Base-by-base conservation (phyloP, 2,888 invertebrate species). In the Phragmatobia fuliginosa region DNA sequence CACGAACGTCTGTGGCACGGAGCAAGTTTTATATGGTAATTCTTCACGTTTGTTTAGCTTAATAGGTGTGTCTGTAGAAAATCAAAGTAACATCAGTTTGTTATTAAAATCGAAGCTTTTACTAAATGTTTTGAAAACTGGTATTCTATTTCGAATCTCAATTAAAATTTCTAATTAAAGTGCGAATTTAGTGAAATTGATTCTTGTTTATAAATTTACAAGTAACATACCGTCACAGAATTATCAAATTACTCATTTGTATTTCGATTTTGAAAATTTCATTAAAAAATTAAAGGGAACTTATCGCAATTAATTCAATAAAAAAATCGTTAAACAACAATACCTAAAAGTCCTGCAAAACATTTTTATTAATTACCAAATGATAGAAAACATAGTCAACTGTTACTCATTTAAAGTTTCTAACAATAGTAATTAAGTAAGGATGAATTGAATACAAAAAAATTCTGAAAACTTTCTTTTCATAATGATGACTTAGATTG, bases 11-110 rank as follows among this genome's bases (percentile, higher is more conserved):
- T 63, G 59, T 49, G 33, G 56, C 41, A 45, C 32, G 49, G 10
- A 60, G 64, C 63, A 21, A 62, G 64, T 63, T 66, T 67, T 60
- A 59, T 61, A 67, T 67, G 67, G 52, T 61, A 71, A 71, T 59
- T 56, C 58, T 56, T 62, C 61, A 18, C 31, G 59, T n/a, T 11
- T 68, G 11, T 63, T 45, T 41, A 38, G 45, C 56, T 60, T 60
- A 72, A 66, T 69, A 49, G 59, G 63, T 66, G 32, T 66, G 31
- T 64, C 69, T 60, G 52, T 65, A 31, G 59, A 36, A 64, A 68
- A 69, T 69, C 36, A 36, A 31, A 25, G 14, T 52, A 38, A 66
- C 41, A 66, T 25, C 21, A 36, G 14, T 36, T 21, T 41, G 18
- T 41, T 31, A 31, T 67, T 33, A 5, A 45, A 66, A 62, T 21